These are phyloP conservation scores for Hypolimnas misippus DNA, from an alignment of 2,888 invertebrate genomes.

Conservation along the genomic window DNA sequence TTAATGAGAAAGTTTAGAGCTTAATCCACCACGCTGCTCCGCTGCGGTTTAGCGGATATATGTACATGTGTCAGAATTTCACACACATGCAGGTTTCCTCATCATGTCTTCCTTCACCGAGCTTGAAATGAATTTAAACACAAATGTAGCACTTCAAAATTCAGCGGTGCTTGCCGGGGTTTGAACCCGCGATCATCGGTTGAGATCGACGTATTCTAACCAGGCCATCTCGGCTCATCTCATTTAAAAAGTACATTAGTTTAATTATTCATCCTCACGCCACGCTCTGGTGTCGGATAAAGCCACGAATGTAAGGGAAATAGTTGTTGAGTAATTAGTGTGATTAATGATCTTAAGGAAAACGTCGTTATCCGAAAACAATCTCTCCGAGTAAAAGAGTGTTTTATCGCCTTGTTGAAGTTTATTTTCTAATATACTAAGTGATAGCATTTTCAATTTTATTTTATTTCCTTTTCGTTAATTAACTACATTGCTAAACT, in stretches of 20 bases:
- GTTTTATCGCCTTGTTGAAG: background rate
- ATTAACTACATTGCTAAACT: background rate
- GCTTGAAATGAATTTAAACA: too few species aligned
- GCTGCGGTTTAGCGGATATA: too few species aligned
- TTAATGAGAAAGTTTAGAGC: too few species aligned
- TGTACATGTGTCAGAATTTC: too few species aligned
- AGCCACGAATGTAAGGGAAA: conserved; percentile 12
- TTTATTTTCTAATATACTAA: background rate
- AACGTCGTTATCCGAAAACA: conserved; percentile 8
- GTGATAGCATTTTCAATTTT: background rate
- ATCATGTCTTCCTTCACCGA: too few species aligned
- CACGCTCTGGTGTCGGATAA: conserved; percentile 8
- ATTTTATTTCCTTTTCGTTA: background rate
- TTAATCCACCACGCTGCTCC: too few species aligned
- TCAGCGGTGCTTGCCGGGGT: too few species aligned
- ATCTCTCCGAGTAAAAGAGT: background rate
- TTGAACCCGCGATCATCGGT: too few species aligned
- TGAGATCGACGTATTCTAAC: too few species aligned
- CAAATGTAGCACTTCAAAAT: too few species aligned
- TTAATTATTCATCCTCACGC: conserved; percentile 18
- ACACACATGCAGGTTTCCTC: too few species aligned
- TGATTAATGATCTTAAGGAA: conserved; percentile 22
- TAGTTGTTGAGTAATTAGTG: conserved; percentile 23
- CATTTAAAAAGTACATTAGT: conserved; percentile 3
- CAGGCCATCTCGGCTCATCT: too few species aligned